phyloP scores from a whole-genome alignment of 2,113 vertebrate genomes.

The Psammodynastes pulverulentus region DNA sequence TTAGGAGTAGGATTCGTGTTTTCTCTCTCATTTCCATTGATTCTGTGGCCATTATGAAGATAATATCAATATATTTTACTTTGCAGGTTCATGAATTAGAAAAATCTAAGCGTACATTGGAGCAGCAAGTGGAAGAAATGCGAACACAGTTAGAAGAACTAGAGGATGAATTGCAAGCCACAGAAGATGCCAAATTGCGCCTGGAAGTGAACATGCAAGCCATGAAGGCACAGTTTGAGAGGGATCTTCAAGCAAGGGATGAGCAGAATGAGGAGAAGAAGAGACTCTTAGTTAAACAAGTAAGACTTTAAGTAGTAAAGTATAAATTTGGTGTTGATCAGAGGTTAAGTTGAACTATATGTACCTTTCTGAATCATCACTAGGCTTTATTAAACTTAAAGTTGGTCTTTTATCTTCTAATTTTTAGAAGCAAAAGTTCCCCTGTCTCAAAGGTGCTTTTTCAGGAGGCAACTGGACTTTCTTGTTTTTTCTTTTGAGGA shows the following conservation, averaged over 20 bases:
- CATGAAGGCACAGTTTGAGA: constrained; percentile 96
- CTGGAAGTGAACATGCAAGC: constrained; percentile 99
- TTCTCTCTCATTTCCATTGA: background rate
- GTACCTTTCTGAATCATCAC: background rate
- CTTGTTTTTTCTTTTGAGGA: too few species aligned
- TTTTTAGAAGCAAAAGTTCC: background rate
- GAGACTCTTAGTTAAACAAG: constrained; percentile 91
- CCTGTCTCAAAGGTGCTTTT: too few species aligned
- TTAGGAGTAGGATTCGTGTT: too few species aligned
- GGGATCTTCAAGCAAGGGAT: constrained; percentile 87
- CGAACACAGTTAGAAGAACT: constrained; percentile 94
- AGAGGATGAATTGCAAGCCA: constrained; percentile 95
- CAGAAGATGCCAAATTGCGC: constrained; percentile 93
- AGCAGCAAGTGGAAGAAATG: constrained; percentile 98
- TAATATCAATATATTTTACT: background rate
- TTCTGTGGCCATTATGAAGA: background rate
- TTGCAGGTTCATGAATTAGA: constrained; percentile 91
- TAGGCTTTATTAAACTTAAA: background rate
- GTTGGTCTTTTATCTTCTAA: background rate
- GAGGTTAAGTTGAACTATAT: too few species aligned
- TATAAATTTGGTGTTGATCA: background rate
- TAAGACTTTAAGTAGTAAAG: constrained; percentile 34
- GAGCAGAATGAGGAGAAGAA: constrained; percentile 97
- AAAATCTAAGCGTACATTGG: constrained; percentile 93
- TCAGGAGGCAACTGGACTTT: too few species aligned